Percentiles rank a stretch among this genome's conserved stretches.
Evolutionary conservation across 2,888 invertebrate genomes (phyloP).

Genomic region (Pseudanteris insignis): DNA sequence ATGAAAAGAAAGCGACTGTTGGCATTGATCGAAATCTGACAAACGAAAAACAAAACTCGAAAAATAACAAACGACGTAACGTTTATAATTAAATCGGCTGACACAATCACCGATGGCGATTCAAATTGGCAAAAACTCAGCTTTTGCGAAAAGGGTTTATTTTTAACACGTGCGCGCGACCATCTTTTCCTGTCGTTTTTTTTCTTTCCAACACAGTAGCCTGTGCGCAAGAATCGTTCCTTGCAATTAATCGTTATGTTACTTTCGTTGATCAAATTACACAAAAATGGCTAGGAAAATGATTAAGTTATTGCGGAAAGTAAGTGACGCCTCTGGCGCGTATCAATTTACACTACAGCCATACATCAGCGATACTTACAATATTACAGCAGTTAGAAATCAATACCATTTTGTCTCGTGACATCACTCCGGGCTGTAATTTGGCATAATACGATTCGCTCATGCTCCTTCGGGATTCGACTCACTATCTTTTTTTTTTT

Average conservation of each 20-base stretch:
- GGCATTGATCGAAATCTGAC: too few species aligned
- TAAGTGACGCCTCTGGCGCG: constrained; percentile 17
- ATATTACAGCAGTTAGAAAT: neutral
- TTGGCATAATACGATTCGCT: too few species aligned
- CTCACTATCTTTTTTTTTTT: too few species aligned
- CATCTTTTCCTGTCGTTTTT: neutral
- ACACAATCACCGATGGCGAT: constrained; percentile 10
- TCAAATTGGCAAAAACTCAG: constrained; percentile 37
- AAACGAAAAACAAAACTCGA: too few species aligned
- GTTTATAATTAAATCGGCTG: constrained; percentile 26
- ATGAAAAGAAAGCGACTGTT: too few species aligned
- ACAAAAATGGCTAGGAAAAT: neutral
- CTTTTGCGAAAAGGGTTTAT: constrained; percentile 30
- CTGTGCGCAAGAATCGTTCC: too few species aligned
- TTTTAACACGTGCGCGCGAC: constrained; percentile 4
- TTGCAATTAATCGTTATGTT: too few species aligned
- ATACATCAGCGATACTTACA: constrained; percentile 25
- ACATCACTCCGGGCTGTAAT: too few species aligned
- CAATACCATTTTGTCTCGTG: neutral
- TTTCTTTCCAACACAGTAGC: neutral
- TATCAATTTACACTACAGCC: constrained; percentile 8
- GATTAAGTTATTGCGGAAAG: constrained; percentile 15
- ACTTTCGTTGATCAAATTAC: neutral
- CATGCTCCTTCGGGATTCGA: too few species aligned
- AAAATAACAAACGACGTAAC: neutral